Conservation (phyloP, 2,797 vertebrate genomes). For the Dryobates pubescens region DNA sequence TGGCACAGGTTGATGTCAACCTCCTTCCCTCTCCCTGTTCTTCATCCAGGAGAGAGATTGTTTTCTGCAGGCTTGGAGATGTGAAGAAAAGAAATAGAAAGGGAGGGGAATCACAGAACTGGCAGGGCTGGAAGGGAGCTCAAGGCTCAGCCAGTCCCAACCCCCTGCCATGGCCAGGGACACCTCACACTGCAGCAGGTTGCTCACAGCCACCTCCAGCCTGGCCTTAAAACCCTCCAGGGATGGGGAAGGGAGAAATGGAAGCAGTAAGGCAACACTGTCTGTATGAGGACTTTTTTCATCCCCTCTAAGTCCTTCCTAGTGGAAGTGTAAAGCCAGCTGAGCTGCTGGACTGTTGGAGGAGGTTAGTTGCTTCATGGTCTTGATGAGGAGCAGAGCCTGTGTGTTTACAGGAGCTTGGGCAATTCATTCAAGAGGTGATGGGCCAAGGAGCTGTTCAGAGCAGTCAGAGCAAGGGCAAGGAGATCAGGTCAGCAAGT, state of each 20-base stretch:
- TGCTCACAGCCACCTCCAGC: too few species aligned
- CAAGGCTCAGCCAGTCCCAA: too few species aligned
- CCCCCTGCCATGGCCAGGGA: too few species aligned
- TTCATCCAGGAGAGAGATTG: neutral
- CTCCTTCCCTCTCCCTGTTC: accelerated
- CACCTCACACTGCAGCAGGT: too few species aligned
- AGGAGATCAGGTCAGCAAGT: neutral
- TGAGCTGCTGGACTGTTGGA: neutral
- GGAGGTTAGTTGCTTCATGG: neutral
- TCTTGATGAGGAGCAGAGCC: neutral
- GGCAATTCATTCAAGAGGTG: neutral
- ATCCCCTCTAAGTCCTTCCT: neutral
- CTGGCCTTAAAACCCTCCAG: too few species aligned
- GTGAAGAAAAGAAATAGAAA: neutral
- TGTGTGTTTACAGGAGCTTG: neutral
- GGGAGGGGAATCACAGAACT: neutral
- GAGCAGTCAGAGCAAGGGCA: neutral
- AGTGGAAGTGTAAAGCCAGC: neutral
- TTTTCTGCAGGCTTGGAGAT: neutral
- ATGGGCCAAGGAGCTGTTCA: neutral
- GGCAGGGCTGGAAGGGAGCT: too few species aligned
- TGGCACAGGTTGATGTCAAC: neutral
- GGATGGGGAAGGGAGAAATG: neutral
- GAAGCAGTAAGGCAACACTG: neutral
- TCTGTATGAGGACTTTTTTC: too few species aligned